Base-by-base conservation (phyloP, 2,888 invertebrate genomes). In the Athrips mouffetella region DNA sequence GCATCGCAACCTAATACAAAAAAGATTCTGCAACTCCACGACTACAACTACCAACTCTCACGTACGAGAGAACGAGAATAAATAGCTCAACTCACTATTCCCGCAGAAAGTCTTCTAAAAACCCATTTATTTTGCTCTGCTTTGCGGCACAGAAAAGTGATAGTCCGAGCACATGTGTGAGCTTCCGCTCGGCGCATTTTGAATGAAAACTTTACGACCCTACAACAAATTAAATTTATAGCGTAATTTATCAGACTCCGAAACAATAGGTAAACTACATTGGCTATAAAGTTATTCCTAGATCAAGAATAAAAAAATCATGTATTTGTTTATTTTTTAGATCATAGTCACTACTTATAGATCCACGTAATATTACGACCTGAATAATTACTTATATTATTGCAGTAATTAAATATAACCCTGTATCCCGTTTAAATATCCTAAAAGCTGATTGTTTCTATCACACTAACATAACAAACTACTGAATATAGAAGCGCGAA, bases 211-310 rank as follows among this genome's bases (percentile, higher is more conserved):
- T 59, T 58, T 59, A 50, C 45, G 51, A 55, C 62, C 65, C 55
- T 59, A 65, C 59, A 53, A 52, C 59, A 53, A 53, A n/a, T n/a
- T 58, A 74, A 73, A 80, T 80, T 79, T 76, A 80, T 80, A 51
- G 69, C 67, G 67, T 70, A 74, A 80, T 80, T 77, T 80, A 77
- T 78, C 69, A 70, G 54, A 58, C 58, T 56, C 54, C 21, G 30
- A 46, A 50, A 50, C 39, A 44, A 47, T 50, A 50, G 48, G 47
- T 40, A 48, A 47, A 50, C 47, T 48, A 51, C 50, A 47, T 48
- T n/a, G n/a, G n/a, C n/a, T n/a, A n/a, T n/a, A n/a, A n/a, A n/a
- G n/a, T n/a, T n/a, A n/a, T n/a, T n/a, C n/a, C n/a, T n/a, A n/a
- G n/a, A n/a, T n/a, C n/a, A n/a, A n/a, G n/a, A n/a, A n/a, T n/a